These are phyloP conservation scores for Blastobasis lacticolella DNA, from an alignment of 2,888 invertebrate genomes.

Conservation along the genomic window DNA sequence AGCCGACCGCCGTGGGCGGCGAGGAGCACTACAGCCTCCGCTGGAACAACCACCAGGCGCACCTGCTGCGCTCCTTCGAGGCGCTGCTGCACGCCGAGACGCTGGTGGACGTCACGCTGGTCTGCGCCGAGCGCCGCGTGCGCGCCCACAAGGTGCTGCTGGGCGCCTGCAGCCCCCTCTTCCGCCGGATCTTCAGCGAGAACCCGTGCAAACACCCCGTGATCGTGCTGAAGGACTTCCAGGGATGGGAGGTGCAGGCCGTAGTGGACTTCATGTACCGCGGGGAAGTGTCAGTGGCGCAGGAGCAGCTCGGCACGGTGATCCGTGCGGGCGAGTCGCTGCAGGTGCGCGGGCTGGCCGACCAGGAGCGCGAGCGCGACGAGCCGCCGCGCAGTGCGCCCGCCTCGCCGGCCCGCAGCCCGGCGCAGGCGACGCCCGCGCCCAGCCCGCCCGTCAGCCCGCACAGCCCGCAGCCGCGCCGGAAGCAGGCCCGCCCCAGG, in stretches of 20 bases:
- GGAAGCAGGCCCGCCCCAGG: conserved; percentile 90
- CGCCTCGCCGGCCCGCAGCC: conserved; percentile 58
- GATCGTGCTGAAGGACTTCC: conserved; percentile 92
- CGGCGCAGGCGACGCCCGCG: conserved; percentile 54
- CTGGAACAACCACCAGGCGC: conserved; percentile 95
- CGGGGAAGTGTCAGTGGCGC: conserved; percentile 91
- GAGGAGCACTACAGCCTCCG: conserved; percentile 92
- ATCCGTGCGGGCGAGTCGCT: conserved; percentile 92
- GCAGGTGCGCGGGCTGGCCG: conserved; percentile 86
- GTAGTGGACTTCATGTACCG: conserved; percentile 96
- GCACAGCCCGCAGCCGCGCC: conserved; percentile 85
- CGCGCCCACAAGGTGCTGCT: conserved; percentile 94
- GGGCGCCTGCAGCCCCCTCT: conserved; percentile 91
- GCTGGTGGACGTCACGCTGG: conserved; percentile 91
- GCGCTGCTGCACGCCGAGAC: conserved; percentile 90
- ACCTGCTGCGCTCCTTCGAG: conserved; percentile 91
- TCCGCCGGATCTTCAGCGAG: conserved; percentile 90
- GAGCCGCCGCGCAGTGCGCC: conserved; percentile 55
- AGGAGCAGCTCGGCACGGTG: conserved; percentile 86
- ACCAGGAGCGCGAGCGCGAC: conserved; percentile 73
- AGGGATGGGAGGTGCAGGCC: conserved; percentile 90
- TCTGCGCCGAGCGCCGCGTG: conserved; percentile 89
- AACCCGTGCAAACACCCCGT: conserved; percentile 96
- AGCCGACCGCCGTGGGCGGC: conserved; percentile 50
- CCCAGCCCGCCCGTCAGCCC: conserved; percentile 73